Percentiles rank a stretch among this genome's conserved stretches.
Evolutionary conservation across 2,888 invertebrate species (phyloP).

Genomic region (Dastarcus helophoroides): DNA sequence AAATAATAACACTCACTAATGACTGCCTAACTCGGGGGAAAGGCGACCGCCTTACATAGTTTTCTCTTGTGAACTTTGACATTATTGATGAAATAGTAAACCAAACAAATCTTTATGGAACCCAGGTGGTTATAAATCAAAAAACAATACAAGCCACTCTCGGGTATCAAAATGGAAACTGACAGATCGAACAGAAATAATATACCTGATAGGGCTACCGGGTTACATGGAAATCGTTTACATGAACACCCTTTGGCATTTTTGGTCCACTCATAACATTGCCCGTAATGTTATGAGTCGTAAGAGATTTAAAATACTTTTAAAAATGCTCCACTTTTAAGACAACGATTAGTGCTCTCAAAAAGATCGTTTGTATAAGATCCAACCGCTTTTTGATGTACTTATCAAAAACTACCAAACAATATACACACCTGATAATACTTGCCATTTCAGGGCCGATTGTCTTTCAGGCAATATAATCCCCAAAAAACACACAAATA

Average conservation of each 20-base stretch:
- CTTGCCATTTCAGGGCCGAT: conserved; percentile 7
- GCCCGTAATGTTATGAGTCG: conserved; percentile 12
- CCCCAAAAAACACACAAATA: conserved; percentile 8
- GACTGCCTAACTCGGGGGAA: too few relatives aligned
- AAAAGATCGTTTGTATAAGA: conserved; percentile 7
- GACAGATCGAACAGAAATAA: conserved; percentile 12
- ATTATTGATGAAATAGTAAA: conserved; percentile 7
- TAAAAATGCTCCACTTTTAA: conserved; percentile 12
- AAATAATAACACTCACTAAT: too few relatives aligned
- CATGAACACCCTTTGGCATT: conserved; percentile 12
- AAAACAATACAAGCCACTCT: too few relatives aligned
- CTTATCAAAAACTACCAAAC: conserved; percentile 4
- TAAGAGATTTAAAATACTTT: conserved; percentile 13
- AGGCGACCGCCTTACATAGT: too few relatives aligned
- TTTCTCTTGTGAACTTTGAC: conserved; percentile 8
- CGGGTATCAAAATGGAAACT: conserved; percentile 4
- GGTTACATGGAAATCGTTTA: conserved; percentile 16
- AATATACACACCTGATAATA: conserved; percentile 5
- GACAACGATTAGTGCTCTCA: conserved; percentile 11
- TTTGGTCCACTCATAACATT: conserved; percentile 15
- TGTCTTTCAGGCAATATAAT: conserved; percentile 5
- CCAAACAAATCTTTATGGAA: conserved; percentile 5
- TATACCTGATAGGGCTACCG: conserved; percentile 15
- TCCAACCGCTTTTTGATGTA: conserved; percentile 7
- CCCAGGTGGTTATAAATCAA: conserved; percentile 6